Conservation (phyloP, 2,113 vertebrate genomes). For the Oreotrochilus melanogaster region DNA sequence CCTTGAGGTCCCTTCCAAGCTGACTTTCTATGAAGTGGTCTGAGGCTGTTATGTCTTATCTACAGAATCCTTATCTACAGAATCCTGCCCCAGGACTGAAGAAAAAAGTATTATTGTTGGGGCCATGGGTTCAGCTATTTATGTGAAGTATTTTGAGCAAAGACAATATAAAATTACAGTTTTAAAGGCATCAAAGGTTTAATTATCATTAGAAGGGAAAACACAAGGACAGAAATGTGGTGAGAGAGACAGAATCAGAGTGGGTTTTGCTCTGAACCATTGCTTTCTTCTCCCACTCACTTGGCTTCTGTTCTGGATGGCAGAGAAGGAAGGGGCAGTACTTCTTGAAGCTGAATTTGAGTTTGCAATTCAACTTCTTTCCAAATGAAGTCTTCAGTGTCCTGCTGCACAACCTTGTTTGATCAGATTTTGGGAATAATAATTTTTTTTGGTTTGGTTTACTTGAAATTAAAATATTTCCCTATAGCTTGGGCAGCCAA, state of each 20-base stretch:
- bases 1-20: too few species aligned
- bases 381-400: not conserved
- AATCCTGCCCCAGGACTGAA: not conserved
- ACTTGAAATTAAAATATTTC: not conserved
- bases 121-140: not conserved
- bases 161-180: not conserved
- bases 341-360: not conserved
- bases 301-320: not conserved
- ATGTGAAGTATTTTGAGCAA: not conserved
- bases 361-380: not conserved
- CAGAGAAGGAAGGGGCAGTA: not conserved
- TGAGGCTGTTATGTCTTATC: too few species aligned
- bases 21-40: too few species aligned
- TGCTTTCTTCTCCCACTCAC: not conserved
- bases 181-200: not conserved
- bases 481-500: not conserved
- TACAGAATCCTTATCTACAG: not conserved
- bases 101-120: not conserved
- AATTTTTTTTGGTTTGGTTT: not conserved
- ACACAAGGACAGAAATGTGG: not conserved
- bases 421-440: not conserved
- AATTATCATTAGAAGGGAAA: not conserved
- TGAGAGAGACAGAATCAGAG: accelerated
- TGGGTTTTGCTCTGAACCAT: not conserved
- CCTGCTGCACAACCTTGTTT: not conserved